Evolutionary conservation across 1,140 invertebrate species (phyloP).

Genomic region (Drosophila guanche): DNA sequence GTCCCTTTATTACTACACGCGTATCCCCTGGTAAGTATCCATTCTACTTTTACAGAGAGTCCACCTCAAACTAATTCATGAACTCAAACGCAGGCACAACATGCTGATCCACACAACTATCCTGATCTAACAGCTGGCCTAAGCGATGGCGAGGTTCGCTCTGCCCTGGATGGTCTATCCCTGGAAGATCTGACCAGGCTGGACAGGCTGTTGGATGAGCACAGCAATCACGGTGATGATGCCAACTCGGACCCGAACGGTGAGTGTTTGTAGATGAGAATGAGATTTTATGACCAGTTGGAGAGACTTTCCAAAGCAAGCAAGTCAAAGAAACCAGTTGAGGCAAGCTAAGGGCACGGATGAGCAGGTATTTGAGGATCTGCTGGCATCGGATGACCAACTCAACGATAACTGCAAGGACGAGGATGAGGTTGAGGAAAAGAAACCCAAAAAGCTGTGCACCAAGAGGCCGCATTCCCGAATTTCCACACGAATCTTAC

Average conservation of each 20-base stretch:
- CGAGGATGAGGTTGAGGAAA: conserved; percentile 39
- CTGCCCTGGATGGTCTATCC: conserved; percentile 37
- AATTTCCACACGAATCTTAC: conserved; percentile 5
- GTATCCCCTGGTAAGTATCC: conserved; percentile 44
- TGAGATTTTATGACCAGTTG: conserved; percentile 8
- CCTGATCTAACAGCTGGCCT: conserved; percentile 61
- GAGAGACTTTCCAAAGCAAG: conserved; percentile 42
- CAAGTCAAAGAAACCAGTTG: conserved; percentile 33
- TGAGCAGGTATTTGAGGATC: conserved; percentile 17
- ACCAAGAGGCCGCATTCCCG: conserved; percentile 14
- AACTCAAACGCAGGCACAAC: background rate
- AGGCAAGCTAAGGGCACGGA: conserved; percentile 10
- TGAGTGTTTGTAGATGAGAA: background rate
- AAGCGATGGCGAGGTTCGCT: conserved; percentile 52
- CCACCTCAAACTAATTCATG: background rate
- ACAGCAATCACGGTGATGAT: conserved; percentile 33
- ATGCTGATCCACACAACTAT: conserved; percentile 34
- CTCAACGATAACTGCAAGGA: conserved; percentile 34
- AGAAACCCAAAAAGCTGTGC: conserved; percentile 9
- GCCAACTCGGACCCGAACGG: background rate
- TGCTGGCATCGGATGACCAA: conserved; percentile 1
- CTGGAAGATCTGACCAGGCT: conserved; percentile 52
- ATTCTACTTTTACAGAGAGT: background rate
- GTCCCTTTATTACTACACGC: conserved; percentile 11
- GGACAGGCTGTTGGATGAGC: conserved; percentile 50